A percentile compares a stretch with the other conserved stretches of the same genome.
Conservation (phyloP, 2,888 invertebrate genomes). For the Eulithis testata region DNA sequence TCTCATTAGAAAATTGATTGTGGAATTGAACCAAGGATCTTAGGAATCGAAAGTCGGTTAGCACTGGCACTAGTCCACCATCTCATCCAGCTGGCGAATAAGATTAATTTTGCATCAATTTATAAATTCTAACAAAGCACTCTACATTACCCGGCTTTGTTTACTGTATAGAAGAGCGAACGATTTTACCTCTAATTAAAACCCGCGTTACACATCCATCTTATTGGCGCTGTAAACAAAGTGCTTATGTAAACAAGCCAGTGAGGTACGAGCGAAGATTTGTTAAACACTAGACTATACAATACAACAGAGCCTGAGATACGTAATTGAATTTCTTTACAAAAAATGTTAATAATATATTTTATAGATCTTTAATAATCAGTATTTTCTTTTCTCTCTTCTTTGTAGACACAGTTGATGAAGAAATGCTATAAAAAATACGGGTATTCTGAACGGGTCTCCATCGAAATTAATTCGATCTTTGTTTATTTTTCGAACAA, state of each 20-base stretch:
- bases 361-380: background rate
- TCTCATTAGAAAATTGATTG: too few species aligned
- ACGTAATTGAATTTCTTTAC: background rate
- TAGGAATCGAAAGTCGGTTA: background rate
- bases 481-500: too few species aligned
- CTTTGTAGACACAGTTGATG: too few species aligned
- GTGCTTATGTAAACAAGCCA: slow-evolving; percentile 11
- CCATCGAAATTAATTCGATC: too few species aligned
- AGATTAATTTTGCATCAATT: background rate
- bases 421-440: too few species aligned
- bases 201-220: slow-evolving; percentile 11
- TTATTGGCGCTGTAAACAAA: slow-evolving; percentile 12
- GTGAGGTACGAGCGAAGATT: slow-evolving; percentile 11
- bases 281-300: slow-evolving; percentile 1
- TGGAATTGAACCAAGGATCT: too few species aligned
- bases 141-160: slow-evolving; percentile 7
- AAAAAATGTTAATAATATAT: background rate
- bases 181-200: slow-evolving; percentile 23
- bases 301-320: slow-evolving; percentile 1
- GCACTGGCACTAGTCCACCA: background rate
- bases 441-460: too few species aligned
- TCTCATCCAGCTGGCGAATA: too few species aligned
- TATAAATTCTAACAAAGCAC: slow-evolving; percentile 11
- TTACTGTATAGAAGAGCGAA: slow-evolving; percentile 11
- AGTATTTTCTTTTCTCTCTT: too few species aligned